phyloP scores from a whole-genome alignment of 2,113 vertebrate species.

The Sylvilagus bachmani region DNA sequence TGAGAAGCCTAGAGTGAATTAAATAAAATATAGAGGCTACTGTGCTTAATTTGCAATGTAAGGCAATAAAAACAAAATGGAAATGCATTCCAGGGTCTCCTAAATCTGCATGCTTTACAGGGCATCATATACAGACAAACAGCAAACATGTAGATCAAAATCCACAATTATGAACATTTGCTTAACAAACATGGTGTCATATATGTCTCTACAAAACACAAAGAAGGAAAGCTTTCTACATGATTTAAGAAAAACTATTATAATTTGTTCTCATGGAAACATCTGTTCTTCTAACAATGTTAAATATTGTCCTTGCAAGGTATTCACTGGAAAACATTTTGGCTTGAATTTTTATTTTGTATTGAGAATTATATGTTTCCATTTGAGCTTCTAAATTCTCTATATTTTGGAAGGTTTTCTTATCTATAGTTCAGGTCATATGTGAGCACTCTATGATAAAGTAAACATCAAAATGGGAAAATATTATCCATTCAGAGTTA shows the following conservation, averaged over 20 bases:
- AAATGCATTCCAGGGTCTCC: background rate
- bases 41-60: background rate
- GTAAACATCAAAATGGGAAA: background rate
- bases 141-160: slow-evolving; percentile 25
- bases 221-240: background rate
- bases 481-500: background rate
- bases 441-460: background rate
- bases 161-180: background rate
- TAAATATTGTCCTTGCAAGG: background rate
- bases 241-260: slow-evolving; percentile 28
- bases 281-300: background rate
- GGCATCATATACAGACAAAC: background rate
- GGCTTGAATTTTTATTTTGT: background rate
- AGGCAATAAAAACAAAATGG: background rate
- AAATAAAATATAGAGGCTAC: background rate
- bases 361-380: background rate
- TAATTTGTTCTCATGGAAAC: background rate
- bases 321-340: background rate
- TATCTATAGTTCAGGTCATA: background rate
- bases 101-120: background rate
- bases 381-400: slow-evolving; percentile 1
- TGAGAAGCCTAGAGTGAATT: background rate
- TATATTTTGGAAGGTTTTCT: background rate
- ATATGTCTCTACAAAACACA: background rate
- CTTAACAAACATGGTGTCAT: background rate